Percentiles rank a stretch among this genome's conserved stretches.
phyloP scores from a whole-genome alignment of 2,888 invertebrate species.

The Apocheima hispidaria region DNA sequence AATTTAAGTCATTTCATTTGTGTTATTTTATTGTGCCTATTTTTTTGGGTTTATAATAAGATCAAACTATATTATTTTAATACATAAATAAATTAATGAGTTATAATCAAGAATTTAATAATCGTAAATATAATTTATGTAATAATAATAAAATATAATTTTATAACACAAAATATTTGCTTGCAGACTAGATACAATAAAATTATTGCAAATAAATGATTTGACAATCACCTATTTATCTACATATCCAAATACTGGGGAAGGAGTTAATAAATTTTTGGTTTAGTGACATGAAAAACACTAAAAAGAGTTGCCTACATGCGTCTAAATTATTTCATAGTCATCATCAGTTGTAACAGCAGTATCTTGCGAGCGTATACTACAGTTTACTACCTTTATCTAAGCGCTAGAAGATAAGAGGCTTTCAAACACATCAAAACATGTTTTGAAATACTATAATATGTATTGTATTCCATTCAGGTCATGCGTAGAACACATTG shows the following conservation, averaged over 20 bases:
- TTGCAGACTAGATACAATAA: too few relatives aligned
- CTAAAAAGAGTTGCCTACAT: too few relatives aligned
- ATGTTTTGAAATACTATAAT: slow-evolving; percentile 37
- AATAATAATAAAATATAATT: too few relatives aligned
- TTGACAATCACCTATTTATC: too few relatives aligned
- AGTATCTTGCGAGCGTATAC: background rate
- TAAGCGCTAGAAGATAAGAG: slow-evolving; percentile 15
- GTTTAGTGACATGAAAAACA: too few relatives aligned
- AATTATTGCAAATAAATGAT: too few relatives aligned
- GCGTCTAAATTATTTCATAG: slow-evolving; percentile 6
- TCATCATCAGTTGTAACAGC: background rate
- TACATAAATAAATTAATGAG: too few relatives aligned
- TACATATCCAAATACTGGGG: too few relatives aligned
- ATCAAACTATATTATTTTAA: background rate
- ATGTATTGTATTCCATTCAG: slow-evolving; percentile 44
- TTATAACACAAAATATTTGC: too few relatives aligned
- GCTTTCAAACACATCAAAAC: slow-evolving; percentile 32
- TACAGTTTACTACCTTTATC: background rate
- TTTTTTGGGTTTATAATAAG: background rate
- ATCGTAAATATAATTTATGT: too few relatives aligned
- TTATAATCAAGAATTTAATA: too few relatives aligned
- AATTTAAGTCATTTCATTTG: slow-evolving; percentile 8
- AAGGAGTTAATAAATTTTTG: too few relatives aligned
- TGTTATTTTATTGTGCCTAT: background rate
- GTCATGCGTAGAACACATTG: slow-evolving; percentile 50